Conservation (phyloP, 2,113 vertebrate genomes). For the Leptodactylus fuscus region DNA sequence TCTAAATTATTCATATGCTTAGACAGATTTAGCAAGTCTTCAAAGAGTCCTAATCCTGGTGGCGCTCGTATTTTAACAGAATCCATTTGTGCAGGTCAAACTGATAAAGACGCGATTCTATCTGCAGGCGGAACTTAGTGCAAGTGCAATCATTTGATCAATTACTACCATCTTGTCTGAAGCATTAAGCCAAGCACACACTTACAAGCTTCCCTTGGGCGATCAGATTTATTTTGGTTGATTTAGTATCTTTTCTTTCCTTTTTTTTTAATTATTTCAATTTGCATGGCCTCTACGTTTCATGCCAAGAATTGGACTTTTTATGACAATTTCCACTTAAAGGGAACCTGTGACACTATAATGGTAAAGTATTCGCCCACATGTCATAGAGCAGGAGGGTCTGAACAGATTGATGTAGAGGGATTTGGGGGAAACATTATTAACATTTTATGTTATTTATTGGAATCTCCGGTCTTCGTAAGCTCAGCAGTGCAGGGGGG, state of each 20-base stretch:
- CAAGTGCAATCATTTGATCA: slow-evolving; percentile 58
- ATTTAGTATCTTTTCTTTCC: slow-evolving; percentile 47
- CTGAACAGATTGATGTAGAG: too few species aligned
- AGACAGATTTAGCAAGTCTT: slow-evolving; percentile 54
- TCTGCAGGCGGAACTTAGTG: slow-evolving; percentile 50
- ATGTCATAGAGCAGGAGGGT: too few species aligned
- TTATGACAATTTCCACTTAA: not conserved
- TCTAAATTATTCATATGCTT: slow-evolving; percentile 58
- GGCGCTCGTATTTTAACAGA: slow-evolving; percentile 52
- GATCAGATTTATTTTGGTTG: slow-evolving; percentile 56
- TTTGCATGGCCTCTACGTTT: slow-evolving; percentile 4
- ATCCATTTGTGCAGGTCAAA: slow-evolving; percentile 57
- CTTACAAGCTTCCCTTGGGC: slow-evolving; percentile 55
- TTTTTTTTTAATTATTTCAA: slow-evolving; percentile 37
- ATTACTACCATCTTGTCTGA: slow-evolving; percentile 51
- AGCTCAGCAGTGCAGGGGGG: too few species aligned
- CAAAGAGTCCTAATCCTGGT: slow-evolving; percentile 56
- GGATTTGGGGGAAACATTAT: too few species aligned
- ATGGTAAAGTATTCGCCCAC: too few species aligned
- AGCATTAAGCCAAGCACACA: slow-evolving; percentile 55
- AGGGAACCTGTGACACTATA: too few species aligned
- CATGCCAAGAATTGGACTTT: not conserved
- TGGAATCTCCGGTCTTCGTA: too few species aligned
- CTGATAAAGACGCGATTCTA: slow-evolving; percentile 50
- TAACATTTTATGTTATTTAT: too few species aligned